These are phyloP conservation scores for Pterostichus madidus DNA, from an alignment of 2,888 invertebrate species.

Conservation along the genomic window DNA sequence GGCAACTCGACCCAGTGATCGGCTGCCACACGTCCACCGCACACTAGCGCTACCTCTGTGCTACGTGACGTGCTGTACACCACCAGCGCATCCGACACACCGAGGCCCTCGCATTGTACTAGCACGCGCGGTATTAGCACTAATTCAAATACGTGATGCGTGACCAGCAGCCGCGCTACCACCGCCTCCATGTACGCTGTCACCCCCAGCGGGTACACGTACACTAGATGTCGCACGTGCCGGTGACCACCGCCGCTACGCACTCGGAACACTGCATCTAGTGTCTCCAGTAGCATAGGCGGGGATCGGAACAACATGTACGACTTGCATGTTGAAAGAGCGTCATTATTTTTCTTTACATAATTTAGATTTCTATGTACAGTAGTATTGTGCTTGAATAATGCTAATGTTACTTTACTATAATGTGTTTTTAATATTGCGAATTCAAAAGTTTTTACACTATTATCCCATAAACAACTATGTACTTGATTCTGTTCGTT, in stretches of 20 bases:
- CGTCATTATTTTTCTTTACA: constrained; percentile 16
- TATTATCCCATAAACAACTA: constrained; percentile 14
- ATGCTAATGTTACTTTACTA: constrained; percentile 26
- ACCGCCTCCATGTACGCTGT: not conserved
- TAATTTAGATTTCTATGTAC: not conserved
- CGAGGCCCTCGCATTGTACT: constrained; percentile 7
- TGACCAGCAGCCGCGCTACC: not conserved
- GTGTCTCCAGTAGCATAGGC: not conserved
- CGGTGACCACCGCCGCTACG: not conserved
- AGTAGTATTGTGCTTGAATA: constrained; percentile 1
- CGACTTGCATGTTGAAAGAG: not conserved
- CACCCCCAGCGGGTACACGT: constrained; percentile 54
- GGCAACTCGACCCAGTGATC: constrained; percentile 37
- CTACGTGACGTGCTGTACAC: constrained; percentile 30
- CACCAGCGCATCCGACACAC: constrained; percentile 20
- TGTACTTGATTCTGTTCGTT: constrained; percentile 19
- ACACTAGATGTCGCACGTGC: constrained; percentile 9
- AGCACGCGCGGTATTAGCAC: constrained; percentile 49
- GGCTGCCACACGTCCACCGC: not conserved
- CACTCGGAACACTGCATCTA: not conserved
- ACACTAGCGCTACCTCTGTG: constrained; percentile 55
- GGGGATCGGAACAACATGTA: constrained; percentile 47
- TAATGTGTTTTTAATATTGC: constrained; percentile 58
- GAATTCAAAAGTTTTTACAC: not conserved
- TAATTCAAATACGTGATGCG: constrained; percentile 42